phyloP scores from a whole-genome alignment of 1,140 invertebrate genomes.

The Tetramorium parvispinum region DNA sequence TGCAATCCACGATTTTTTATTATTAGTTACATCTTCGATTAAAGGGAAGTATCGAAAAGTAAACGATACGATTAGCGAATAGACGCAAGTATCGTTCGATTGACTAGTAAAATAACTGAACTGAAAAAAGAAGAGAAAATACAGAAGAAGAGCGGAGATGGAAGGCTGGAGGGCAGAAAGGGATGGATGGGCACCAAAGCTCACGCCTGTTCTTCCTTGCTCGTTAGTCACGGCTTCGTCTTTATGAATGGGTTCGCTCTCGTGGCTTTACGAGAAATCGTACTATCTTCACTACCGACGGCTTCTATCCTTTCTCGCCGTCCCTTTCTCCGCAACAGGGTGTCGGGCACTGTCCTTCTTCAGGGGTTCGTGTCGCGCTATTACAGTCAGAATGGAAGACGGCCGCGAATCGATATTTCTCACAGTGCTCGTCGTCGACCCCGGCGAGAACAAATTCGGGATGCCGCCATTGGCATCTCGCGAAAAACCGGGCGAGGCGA shows the following conservation, averaged over 20 bases:
- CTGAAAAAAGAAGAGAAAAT: not conserved
- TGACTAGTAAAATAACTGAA: constrained; percentile 39
- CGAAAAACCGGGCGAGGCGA: not conserved
- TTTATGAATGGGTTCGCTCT: constrained; percentile 83
- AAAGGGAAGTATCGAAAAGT: not conserved
- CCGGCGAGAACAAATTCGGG: constrained; percentile 36
- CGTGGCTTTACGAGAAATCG: constrained; percentile 79
- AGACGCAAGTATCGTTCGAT: not conserved
- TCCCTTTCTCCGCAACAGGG: constrained; percentile 46
- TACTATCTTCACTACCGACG: constrained; percentile 76
- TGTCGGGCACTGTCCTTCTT: constrained; percentile 71
- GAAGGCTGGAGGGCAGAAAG: not conserved
- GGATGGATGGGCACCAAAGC: constrained; percentile 41
- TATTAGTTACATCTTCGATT: not conserved
- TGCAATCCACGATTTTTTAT: not conserved
- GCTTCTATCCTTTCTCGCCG: constrained; percentile 58
- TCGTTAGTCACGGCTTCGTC: constrained; percentile 81
- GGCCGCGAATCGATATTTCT: constrained; percentile 72
- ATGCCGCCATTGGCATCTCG: not conserved
- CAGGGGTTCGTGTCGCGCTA: constrained; percentile 54
- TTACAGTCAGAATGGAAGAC: constrained; percentile 74
- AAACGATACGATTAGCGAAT: not conserved
- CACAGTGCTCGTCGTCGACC: constrained; percentile 61
- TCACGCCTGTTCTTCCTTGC: constrained; percentile 74
- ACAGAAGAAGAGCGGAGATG: constrained; percentile 43